Base-by-base conservation (phyloP, 1,140 invertebrate genomes). In the Pogonognathellus flavescens region DNA sequence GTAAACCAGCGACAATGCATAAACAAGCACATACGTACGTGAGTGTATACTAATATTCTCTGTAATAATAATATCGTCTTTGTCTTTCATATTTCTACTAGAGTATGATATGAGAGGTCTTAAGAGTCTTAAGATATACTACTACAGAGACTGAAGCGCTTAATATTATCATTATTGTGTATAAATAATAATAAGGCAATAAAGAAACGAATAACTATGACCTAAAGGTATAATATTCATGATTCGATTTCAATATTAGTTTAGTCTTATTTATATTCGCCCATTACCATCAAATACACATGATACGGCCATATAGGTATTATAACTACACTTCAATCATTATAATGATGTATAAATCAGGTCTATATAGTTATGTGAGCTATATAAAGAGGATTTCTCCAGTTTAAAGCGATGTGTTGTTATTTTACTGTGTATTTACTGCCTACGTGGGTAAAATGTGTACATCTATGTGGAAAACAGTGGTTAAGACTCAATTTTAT, bases 151-250 rank as follows among this genome's bases (percentile, higher is more conserved):
- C 31, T 41, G 1, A 41, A 41, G n/a, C n/a, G n/a, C n/a, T n/a
- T 41, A 41, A 41, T 41, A 41, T 41, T 41, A 1, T 57, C 53
- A 13, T 14, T 57, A n/a, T n/a, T 14, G n/a, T 76, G 41, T 76
- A 76, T 76, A 76, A 76, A 76, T 76, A 76, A 76, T 76, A 76
- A 76, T 76, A 76, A 76, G 70, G 70, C 31, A 76, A 76, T 76
- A 76, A 76, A 76, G 70, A 76, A 76, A 76, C 16, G 22, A 76
- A 49, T 76, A 76, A 76, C 70, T 76, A 76, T 76, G 31, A 41
- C 70, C 41, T 49, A 49, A n/a, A 76, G 70, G 41, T 76, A 49
- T 31, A 41, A 41, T 41, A 41, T 6, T 70, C 66, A 70, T 70
- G 25, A 76, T 76, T 76, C 41, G 14, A 76, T 76, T 76, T 50